Conservation (phyloP, 1,140 invertebrate genomes). For the Nixonia krombeini region DNA sequence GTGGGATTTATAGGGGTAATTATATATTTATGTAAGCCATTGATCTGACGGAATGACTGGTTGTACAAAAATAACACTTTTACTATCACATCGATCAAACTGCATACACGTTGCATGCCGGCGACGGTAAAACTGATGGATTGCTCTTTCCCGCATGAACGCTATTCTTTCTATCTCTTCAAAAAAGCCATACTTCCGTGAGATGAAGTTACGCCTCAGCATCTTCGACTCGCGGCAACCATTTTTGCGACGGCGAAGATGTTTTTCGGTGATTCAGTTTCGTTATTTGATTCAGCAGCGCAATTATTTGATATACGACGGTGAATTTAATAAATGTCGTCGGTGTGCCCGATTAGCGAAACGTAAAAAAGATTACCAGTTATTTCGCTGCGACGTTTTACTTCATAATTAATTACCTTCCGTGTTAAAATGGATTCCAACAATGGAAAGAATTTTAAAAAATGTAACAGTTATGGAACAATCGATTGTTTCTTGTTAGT, state of each 20-base stretch:
- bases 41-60: conserved; percentile 12
- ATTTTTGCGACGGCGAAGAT: conserved; percentile 24
- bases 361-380: too few relatives aligned
- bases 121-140: conserved; percentile 41
- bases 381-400: too few relatives aligned
- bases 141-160: conserved; percentile 24
- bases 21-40: not conserved
- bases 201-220: conserved; percentile 29
- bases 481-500: too few relatives aligned
- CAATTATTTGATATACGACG: conserved; percentile 31
- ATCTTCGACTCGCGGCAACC: conserved; percentile 16
- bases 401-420: too few relatives aligned
- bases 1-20: too few relatives aligned
- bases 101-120: conserved; percentile 36
- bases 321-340: conserved; percentile 24
- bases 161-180: conserved; percentile 3
- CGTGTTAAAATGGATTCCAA: too few relatives aligned
- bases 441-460: too few relatives aligned
- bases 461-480: too few relatives aligned
- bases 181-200: conserved; percentile 20
- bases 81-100: conserved; percentile 38
- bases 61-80: conserved; percentile 23
- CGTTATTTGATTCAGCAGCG: conserved; percentile 22
- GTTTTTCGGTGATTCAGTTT: conserved; percentile 37
- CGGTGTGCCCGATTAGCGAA: too few relatives aligned